Evolutionary conservation across 2,888 invertebrate genomes (phyloP).

Genomic region (Noctua pronuba): DNA sequence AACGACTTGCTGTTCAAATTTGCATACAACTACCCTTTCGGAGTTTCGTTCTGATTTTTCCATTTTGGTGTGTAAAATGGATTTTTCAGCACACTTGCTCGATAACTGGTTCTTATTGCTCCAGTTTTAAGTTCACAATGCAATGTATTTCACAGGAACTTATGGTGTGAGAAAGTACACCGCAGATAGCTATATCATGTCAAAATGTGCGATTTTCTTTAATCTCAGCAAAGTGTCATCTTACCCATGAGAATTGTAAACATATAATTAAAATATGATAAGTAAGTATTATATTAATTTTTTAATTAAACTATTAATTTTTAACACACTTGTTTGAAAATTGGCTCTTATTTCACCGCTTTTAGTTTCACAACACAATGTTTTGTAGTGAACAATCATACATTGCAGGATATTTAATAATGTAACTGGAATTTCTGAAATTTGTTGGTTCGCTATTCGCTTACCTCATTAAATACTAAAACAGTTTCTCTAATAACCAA

Average conservation of each 20-base stretch:
- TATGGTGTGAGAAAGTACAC: not conserved
- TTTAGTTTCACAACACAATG: not conserved
- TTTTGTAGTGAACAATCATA: not conserved
- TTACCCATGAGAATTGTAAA: not conserved
- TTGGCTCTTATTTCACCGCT: not conserved
- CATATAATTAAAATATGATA: not conserved
- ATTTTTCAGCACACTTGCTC: not conserved
- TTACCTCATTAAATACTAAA: conserved; percentile 1
- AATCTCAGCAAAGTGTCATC: not conserved
- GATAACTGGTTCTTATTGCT: not conserved
- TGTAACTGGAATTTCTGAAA: not conserved
- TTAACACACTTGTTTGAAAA: not conserved
- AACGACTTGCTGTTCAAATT: conserved; percentile 40
- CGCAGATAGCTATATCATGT: not conserved
- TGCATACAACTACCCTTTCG: conserved; percentile 31
- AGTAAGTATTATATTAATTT: not conserved
- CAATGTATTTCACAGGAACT: not conserved
- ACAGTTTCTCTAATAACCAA: not conserved
- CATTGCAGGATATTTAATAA: not conserved
- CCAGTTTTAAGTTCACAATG: not conserved
- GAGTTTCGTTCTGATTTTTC: conserved; percentile 28
- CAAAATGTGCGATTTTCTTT: not conserved
- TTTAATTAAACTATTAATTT: not conserved
- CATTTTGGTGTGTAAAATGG: not conserved
- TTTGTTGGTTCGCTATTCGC: too few species aligned